A percentile compares a stretch with the other conserved stretches of the same genome.
These are phyloP conservation scores for Spinibarbus caldwelli DNA, from an alignment of 2,797 vertebrate genomes.

Conservation along the genomic window DNA sequence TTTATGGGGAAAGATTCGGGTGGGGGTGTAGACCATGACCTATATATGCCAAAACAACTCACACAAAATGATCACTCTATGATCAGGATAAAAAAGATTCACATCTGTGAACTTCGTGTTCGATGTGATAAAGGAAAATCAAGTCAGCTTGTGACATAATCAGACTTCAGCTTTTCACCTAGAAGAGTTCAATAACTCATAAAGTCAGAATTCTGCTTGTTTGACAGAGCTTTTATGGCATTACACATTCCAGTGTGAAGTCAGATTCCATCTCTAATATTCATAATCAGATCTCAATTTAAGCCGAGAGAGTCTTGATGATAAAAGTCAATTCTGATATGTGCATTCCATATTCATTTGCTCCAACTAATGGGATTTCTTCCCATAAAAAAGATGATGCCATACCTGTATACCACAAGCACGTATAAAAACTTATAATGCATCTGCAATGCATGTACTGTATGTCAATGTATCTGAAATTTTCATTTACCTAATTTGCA, in stretches of 20 bases:
- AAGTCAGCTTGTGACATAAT: conserved; percentile 9
- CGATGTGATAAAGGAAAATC: background rate
- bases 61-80: conserved; percentile 28
- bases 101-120: conserved; percentile 12
- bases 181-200: conserved; percentile 22
- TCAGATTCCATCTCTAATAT: conserved; percentile 5
- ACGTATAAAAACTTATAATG: too few species aligned
- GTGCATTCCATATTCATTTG: background rate
- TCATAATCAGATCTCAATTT: conserved; percentile 5
- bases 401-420: background rate
- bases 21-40: conserved; percentile 27
- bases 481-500: background rate
- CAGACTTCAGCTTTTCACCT: conserved; percentile 11
- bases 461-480: too few species aligned
- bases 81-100: conserved; percentile 40
- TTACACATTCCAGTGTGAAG: background rate
- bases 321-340: background rate
- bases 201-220: conserved; percentile 16
- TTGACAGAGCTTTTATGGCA: conserved; percentile 9
- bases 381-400: background rate
- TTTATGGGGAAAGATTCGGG: background rate
- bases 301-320: background rate
- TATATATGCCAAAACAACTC: conserved; percentile 30
- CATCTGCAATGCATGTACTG: too few species aligned
- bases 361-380: background rate